Evolutionary conservation across 2,797 vertebrate genomes (phyloP), one percentile per base, ranked within the genome.

Genomic region (Phoebastria nigripes): DNA sequence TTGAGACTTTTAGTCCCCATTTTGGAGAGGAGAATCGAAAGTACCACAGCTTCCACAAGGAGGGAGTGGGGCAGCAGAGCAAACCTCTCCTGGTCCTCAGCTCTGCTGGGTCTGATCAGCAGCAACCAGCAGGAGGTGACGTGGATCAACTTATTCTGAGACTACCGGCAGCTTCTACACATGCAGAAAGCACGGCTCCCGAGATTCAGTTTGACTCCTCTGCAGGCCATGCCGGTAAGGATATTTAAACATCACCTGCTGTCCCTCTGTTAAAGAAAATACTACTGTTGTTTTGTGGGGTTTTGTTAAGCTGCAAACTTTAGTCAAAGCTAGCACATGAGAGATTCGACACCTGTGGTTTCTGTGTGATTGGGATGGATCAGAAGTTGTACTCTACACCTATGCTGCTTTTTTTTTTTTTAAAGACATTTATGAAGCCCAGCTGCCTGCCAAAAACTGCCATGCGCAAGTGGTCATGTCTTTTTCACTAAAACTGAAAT

Each of bases 1-100:
- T 98, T 80, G 98, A 97, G 94, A 98, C 98, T 66, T 98, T 99
- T 82, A 98, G 97, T 95, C 98, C 97, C 66, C 94, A 90, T 66
- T 95, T 93, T 77, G 97, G 95, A 89, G 97, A 93, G 70, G 87
- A 94, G 44, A 96, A 94, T 29, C 58, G n/a, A 49, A 97, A 93
- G 52, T 71, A 92, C 81, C 77, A 66, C n/a, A 29, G 35, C 49
- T 86, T 90, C 55, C 65, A 92, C 71, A 89, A 72, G 49, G 56
- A 86, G 29, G 73, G 93, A 79, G 24, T 25, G 58, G 84, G 54
- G 44, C 87, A 97, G 46, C 46, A 37, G 39, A 93, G 42, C 29
- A 95, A 96, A 72, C 28, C 78, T 4, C 7, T 88, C 6, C 12
- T 87, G 71, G 58, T 71, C 49, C 69, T 95, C 56, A 87, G 44